Conservation (phyloP, 53 echinoderm and acorn worm genomes). For the Antedon mediterranea region DNA sequence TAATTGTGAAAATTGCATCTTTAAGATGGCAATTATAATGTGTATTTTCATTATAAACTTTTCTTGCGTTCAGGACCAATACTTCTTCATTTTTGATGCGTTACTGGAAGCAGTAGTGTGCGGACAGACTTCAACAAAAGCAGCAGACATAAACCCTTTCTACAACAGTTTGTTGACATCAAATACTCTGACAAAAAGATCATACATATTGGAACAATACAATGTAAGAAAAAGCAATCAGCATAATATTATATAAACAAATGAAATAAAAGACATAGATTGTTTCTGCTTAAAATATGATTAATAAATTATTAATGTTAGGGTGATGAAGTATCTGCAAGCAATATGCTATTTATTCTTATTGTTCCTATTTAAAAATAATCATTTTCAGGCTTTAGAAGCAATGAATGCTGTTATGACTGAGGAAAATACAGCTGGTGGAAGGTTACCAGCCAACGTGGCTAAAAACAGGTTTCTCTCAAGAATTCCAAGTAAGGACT, state of each 20-base stretch:
- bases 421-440: conserved; percentile 1
- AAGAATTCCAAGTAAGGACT: conserved; percentile 13
- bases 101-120: conserved; percentile 28
- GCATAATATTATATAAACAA: too few relatives aligned
- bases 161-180: not conserved
- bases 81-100: conserved; percentile 53
- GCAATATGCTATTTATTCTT: not conserved
- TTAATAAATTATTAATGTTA: too few relatives aligned
- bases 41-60: too few relatives aligned
- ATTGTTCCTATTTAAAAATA: not conserved
- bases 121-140: conserved; percentile 26
- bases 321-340: too few relatives aligned
- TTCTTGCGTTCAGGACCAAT: conserved; percentile 29
- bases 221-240: not conserved
- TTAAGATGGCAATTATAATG: too few relatives aligned
- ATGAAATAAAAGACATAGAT: too few relatives aligned
- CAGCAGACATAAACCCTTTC: not conserved
- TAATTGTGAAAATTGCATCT: too few relatives aligned
- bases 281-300: too few relatives aligned
- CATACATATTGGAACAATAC: conserved; percentile 4
- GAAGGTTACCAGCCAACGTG: conserved; percentile 3
- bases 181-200: conserved; percentile 15
- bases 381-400: conserved; percentile 2
- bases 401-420: conserved; percentile 1
- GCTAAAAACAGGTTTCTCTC: conserved; percentile 27